These are phyloP conservation scores for Lucilia sericata DNA, from an alignment of 1,140 invertebrate species.

Conservation along the genomic window DNA sequence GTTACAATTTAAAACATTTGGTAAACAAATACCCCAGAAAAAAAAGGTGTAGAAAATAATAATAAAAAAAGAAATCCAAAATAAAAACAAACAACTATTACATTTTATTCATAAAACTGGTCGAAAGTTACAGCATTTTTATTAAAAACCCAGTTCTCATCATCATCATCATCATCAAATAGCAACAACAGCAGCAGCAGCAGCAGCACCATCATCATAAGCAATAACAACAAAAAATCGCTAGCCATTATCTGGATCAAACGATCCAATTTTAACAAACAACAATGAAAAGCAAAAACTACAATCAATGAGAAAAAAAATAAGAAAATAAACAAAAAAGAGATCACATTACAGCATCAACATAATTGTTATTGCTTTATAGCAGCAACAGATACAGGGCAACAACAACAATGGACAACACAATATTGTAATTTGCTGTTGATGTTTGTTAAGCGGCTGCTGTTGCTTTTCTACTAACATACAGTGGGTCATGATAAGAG, in stretches of 20 bases:
- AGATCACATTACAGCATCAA: conserved; percentile 23
- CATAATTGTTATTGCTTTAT: conserved; percentile 26
- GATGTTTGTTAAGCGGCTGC: neutral
- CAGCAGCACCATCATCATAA: too few species aligned
- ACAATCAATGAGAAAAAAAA: neutral
- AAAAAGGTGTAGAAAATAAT: neutral
- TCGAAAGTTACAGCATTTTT: conserved; percentile 12
- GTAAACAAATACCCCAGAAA: neutral
- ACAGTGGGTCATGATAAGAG: too few species aligned
- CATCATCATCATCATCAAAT: neutral
- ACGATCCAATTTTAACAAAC: conserved; percentile 18
- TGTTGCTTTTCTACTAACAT: neutral
- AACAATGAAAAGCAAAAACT: neutral
- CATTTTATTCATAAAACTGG: neutral
- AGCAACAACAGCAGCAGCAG: too few species aligned
- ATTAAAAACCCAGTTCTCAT: conserved; percentile 9
- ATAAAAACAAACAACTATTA: conserved; percentile 11
- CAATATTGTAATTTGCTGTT: neutral
- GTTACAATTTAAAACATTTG: neutral
- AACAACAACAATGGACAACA: neutral
- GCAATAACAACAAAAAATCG: too few species aligned
- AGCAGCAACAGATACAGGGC: neutral
- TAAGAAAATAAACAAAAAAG: neutral
- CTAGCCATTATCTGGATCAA: neutral
- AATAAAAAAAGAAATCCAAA: neutral